Evolutionary conservation across 2,113 vertebrate genomes (phyloP), one percentile per base, ranked within the genome.

Genomic region (Atlantisia rogersi): DNA sequence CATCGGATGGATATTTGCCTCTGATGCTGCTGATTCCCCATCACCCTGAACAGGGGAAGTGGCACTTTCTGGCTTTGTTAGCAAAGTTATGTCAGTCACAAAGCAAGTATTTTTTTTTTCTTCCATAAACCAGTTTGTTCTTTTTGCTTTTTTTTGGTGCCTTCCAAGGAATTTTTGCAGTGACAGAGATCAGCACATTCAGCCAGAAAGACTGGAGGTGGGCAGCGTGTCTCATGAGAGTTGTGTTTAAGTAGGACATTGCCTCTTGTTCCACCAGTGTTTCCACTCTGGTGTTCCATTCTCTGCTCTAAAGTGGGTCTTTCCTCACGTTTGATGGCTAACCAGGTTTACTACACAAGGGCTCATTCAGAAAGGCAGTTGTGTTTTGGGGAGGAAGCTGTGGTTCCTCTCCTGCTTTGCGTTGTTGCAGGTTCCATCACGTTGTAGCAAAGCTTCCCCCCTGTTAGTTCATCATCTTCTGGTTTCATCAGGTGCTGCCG

Each of bases 241-340:
- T 32, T 39, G 26, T 21, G 62, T 42, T 53, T 8, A 52, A 63
- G 37, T 29, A 1, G 15, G 12, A 11, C 12, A 17, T 40, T 40
- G 39, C 40, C 7, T 24, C 29, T 42, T 48, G 5, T 40, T 37
- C 55, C 40, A 11, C 44, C 42, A 31, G 70, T 5, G 53, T 76
- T 73, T 73, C 79, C 18, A 10, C 29, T 28, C 64, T 59, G 5
- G 53, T 11, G 4, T 50, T 44, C 28, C 62, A 20, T 37, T 83
- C 35, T 59, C 81, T 58, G 78, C 80, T 93, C 65, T 74, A 56
- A 56, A 65, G 56, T 8, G 44, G 74, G 31, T 56, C 46, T 86
- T 32, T 21, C 69, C 24, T 53, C 48, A 3, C 0, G 0, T 10
- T 53, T 68, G 46, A 3, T 11, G n/a, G 70, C n/a, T 44, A 9